Evolutionary conservation across 2,797 vertebrate genomes (phyloP).

Genomic region (Hipposideros larvatus): DNA sequence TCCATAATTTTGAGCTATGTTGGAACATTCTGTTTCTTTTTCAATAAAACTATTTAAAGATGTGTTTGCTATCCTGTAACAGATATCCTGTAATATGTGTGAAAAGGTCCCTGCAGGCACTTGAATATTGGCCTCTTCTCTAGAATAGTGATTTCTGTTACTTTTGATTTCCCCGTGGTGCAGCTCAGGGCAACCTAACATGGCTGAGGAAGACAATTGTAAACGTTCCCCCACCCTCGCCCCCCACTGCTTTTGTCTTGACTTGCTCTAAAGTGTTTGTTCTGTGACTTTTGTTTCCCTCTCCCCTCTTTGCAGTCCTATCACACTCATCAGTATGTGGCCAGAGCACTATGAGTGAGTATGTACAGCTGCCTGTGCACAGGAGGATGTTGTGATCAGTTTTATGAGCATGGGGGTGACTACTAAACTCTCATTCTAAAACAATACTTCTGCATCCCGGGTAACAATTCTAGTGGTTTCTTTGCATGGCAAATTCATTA

Average conservation of each 20-base stretch:
- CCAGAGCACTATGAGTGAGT: conserved; percentile 99
- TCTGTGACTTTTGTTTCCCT: conserved; percentile 83
- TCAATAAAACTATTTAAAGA: neutral
- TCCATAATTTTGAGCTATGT: neutral
- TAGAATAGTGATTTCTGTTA: conserved; percentile 27
- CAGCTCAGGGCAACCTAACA: neutral
- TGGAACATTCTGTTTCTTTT: neutral
- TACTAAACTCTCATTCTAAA: conserved; percentile 46
- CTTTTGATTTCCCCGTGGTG: neutral
- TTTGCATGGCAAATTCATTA: conserved; percentile 76
- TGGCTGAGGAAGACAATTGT: neutral
- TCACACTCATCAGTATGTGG: conserved; percentile 99
- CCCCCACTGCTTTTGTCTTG: conserved; percentile 66
- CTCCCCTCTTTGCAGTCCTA: conserved; percentile 92
- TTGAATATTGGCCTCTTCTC: neutral
- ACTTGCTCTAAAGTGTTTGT: conserved; percentile 82
- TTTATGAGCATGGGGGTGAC: conserved; percentile 58
- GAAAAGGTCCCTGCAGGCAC: neutral
- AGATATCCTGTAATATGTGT: neutral
- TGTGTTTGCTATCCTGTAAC: neutral
- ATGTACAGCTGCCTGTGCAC: conserved; percentile 78
- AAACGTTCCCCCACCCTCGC: neutral
- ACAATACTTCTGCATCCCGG: conserved; percentile 41
- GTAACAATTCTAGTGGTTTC: conserved; percentile 62
- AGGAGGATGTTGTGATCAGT: conserved; percentile 30